Evolutionary conservation across 2,113 vertebrate genomes (phyloP), one percentile per base, ranked within the genome.

Genomic region (Entelurus aequoreus): DNA sequence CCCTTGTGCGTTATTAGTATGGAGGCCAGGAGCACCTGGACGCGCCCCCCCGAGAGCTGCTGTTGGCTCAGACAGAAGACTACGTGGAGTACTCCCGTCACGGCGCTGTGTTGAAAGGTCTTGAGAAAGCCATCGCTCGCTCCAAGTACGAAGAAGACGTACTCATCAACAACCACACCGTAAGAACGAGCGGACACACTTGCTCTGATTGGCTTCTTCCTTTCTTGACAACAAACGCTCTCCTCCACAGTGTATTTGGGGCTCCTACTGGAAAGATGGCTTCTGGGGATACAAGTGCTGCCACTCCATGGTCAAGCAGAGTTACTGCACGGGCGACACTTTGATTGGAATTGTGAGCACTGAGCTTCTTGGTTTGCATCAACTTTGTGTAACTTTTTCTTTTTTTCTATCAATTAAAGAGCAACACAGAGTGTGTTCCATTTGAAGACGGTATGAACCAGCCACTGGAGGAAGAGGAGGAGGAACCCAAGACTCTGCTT

Each of bases 81-180:
- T 99, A 99, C 0, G 90, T 98, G 76, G 96, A 99, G 76, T 99
- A 98, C 74, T 98, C 96, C 2, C 92, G 97, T 28, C 95, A 98
- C 13, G 97, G 97, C 1, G 96, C 95, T 1, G 92, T 99, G 28
- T 90, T 98, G 73, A 98, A 98, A 86, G 97, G 97, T 6, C 96
- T 93, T 42, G 94, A 98, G 75, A 95, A 96, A 74, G 97, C 96
- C n/a, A 85, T 98, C 5, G 94, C 92, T 12, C 93, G 92, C 61
- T 98, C 96, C 37, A 98, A 98, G 74, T 99, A 99, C 6, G 97
- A 98, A 71, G 97, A 99, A 74, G 97, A 98, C 5, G 93, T 98
- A 13, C 92, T 93, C 58, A 91, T 93, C 76, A 93, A 96, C 85
- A 99, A 99, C 78, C 96, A 99, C 76, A 91, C 84, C 1, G 97